Evolutionary conservation across 2,797 vertebrate genomes (phyloP).

Genomic region (Tapera naevia): DNA sequence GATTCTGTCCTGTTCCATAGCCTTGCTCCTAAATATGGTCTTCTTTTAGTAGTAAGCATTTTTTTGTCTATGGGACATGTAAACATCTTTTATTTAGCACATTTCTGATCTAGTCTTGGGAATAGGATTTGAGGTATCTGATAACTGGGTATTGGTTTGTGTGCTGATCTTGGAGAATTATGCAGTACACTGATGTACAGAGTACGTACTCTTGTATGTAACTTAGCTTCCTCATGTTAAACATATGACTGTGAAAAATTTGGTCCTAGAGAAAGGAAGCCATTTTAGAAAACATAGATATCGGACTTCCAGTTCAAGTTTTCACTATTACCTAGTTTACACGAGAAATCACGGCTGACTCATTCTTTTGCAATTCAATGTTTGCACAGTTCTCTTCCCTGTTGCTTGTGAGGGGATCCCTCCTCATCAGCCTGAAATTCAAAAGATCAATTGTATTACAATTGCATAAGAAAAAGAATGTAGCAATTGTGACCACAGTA

Average conservation of each 20-base stretch:
- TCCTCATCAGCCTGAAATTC: neutral
- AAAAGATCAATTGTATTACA: neutral
- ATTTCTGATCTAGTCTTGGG: neutral
- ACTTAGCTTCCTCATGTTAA: neutral
- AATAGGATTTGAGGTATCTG: neutral
- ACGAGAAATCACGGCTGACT: neutral
- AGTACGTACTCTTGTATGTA: neutral
- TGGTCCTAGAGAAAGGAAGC: neutral
- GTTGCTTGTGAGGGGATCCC: neutral
- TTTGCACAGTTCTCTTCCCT: neutral
- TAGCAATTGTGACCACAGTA: neutral
- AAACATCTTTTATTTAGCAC: neutral
- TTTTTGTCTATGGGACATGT: neutral
- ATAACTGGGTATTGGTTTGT: neutral
- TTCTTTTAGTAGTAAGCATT: neutral
- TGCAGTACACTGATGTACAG: neutral
- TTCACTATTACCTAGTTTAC: neutral
- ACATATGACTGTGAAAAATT: neutral
- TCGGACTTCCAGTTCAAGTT: neutral
- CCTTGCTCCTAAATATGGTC: neutral
- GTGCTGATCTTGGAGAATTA: neutral
- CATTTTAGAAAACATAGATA: neutral
- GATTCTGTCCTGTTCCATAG: neutral
- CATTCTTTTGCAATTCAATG: neutral
- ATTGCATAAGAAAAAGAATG: neutral